Conservation (phyloP, 2,888 invertebrate genomes). For the Coelogynopora nodosa region DNA sequence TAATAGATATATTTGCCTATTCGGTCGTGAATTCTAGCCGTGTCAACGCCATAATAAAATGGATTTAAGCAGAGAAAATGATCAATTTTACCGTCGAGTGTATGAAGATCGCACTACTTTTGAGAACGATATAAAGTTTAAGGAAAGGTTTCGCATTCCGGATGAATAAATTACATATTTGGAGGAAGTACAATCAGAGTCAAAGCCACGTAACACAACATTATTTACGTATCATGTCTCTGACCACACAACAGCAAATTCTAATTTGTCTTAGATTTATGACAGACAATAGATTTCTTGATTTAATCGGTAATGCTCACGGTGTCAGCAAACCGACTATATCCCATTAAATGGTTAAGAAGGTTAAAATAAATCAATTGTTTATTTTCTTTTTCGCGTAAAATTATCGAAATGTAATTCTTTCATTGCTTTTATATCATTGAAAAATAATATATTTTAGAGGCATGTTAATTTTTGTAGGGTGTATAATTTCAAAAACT, state of each 20-base stretch:
- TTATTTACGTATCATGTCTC: background rate
- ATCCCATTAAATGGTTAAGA: too few species aligned
- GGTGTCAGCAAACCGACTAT: too few species aligned
- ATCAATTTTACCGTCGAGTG: background rate
- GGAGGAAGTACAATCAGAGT: background rate
- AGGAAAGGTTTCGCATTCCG: background rate
- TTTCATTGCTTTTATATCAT: too few species aligned
- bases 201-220: background rate
- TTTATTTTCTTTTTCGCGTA: too few species aligned
- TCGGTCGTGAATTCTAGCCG: background rate
- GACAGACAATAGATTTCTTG: background rate
- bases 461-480: background rate
- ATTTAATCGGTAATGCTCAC: too few species aligned
- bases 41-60: background rate
- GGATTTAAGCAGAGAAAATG: background rate
- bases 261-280: background rate
- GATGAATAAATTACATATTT: background rate
- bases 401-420: too few species aligned
- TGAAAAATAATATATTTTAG: background rate
- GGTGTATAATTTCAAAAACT: background rate
- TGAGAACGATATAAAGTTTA: background rate
- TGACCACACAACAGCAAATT: background rate
- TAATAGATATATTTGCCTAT: background rate
- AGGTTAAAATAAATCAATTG: too few species aligned
- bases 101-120: background rate